Base-by-base conservation (phyloP, 2,797 vertebrate species). In the Nasua narica region DNA sequence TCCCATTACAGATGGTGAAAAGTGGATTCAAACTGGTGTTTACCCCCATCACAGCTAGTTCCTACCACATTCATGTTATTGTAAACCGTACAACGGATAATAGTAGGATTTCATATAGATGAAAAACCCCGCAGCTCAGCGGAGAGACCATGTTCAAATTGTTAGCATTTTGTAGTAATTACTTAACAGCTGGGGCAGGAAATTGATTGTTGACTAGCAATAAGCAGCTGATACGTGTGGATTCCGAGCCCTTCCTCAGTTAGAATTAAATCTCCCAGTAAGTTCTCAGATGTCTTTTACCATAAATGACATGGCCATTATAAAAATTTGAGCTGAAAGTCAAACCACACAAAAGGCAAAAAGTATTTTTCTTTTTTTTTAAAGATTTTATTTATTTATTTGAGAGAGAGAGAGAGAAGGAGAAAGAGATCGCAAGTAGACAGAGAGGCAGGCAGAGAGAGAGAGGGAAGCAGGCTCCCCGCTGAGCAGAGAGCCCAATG, bases 181-280 rank as follows among this genome's bases (percentile, higher is more conserved):
- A 97, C 98, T 96, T 98, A 98, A 96, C 96, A 98, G 96, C 97
- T 98, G 91, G 91, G 97, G 94, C 97, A 98, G 98, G 94, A 98
- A 97, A 98, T 97, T 86, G 96, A 90, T 74, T 72, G 65, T 83
- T 98, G 98, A 96, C 96, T 95, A 87, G 97, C 96, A 97, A 92
- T 98, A 97, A 98, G 97, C 98, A 96, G 90, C 96, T 97, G 89
- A 98, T 97, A 94, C 97, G 92, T 93, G 62, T 95, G 87, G 94
- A 96, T 97, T 98, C 96, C 43, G 94, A 91, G 79, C 97, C 93
- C 72, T 96, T 94, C 74, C 82, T 69, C 74, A 89, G 84, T 91
- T 88, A 98, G 97, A 97, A 97, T 95, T 93, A 97, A 97, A 94
- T 96, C 89, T 98, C 35, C 32, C 79, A 93, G 29, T 88, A 86